Conservation (phyloP, 2,888 invertebrate species). For the Cantharis rufa region DNA sequence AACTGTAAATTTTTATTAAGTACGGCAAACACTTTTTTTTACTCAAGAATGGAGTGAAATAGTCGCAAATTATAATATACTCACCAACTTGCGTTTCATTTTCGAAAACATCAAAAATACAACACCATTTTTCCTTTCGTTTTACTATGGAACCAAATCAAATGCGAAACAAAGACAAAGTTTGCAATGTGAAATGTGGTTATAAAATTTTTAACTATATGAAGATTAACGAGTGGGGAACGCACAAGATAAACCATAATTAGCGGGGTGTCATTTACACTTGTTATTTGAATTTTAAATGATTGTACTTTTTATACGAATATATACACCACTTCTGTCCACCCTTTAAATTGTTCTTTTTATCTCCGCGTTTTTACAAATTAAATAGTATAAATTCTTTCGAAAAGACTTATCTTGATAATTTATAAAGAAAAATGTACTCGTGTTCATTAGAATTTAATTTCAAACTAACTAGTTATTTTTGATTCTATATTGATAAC, state of each 20-base stretch:
- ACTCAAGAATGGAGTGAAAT: slow-evolving; percentile 26
- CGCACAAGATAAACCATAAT: slow-evolving; percentile 58
- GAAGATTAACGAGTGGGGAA: slow-evolving; percentile 55
- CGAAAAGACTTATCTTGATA: not conserved
- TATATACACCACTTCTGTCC: slow-evolving; percentile 39
- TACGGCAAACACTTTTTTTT: slow-evolving; percentile 23
- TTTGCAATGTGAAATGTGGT: slow-evolving; percentile 27
- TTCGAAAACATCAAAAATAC: slow-evolving; percentile 20
- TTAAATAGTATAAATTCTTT: slow-evolving; percentile 8
- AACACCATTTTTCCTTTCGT: slow-evolving; percentile 8
- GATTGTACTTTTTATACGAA: slow-evolving; percentile 40
- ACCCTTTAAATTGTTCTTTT: slow-evolving; percentile 37
- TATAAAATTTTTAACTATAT: slow-evolving; percentile 52
- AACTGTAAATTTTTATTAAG: slow-evolving; percentile 34
- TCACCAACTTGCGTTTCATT: slow-evolving; percentile 30
- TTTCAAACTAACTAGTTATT: not conserved
- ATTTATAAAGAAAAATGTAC: not conserved
- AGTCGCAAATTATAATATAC: slow-evolving; percentile 31
- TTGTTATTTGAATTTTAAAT: slow-evolving; percentile 59
- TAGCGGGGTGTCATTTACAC: slow-evolving; percentile 58
- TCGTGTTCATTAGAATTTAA: not conserved
- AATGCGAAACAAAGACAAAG: slow-evolving; percentile 1
- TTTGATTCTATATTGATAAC: not conserved
- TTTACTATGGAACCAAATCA: not conserved
- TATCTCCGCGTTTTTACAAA: slow-evolving; percentile 14